A percentile compares a stretch with the other conserved stretches of the same genome.
Evolutionary conservation across 1,140 invertebrate species (phyloP).

Genomic region (Eumeta japonica): DNA sequence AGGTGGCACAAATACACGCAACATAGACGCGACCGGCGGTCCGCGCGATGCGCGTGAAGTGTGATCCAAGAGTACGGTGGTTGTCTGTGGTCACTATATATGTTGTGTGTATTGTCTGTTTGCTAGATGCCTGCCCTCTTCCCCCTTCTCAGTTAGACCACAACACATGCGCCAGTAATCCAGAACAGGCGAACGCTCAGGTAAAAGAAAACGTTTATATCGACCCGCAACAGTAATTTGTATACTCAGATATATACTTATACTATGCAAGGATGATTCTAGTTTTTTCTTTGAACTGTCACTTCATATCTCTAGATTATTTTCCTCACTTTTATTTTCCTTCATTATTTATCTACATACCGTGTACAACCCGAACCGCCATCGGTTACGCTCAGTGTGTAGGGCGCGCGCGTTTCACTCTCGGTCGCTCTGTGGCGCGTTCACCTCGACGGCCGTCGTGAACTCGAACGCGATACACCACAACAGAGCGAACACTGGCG

Average conservation of each 20-base stretch:
- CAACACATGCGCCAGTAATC: slow-evolving; percentile 61
- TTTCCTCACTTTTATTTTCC: slow-evolving; percentile 35
- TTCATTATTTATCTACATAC: slow-evolving; percentile 21
- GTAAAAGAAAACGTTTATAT: slow-evolving; percentile 55
- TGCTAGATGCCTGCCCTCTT: slow-evolving; percentile 68
- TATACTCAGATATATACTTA: slow-evolving; percentile 47
- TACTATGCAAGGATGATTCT: slow-evolving; percentile 42
- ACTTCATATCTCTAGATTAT: slow-evolving; percentile 50
- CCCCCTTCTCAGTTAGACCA: slow-evolving; percentile 68
- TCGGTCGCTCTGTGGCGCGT: slow-evolving; percentile 4
- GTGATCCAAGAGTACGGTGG: slow-evolving; percentile 55
- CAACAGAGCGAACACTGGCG: slow-evolving; percentile 47
- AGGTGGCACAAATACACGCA: slow-evolving; percentile 47
- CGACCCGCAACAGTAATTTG: slow-evolving; percentile 51
- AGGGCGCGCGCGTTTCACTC: slow-evolving; percentile 6
- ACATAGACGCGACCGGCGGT: slow-evolving; percentile 44
- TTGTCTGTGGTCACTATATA: slow-evolving; percentile 58
- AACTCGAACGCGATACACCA: too few species aligned
- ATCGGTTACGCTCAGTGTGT: slow-evolving; percentile 43
- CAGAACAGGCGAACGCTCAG: slow-evolving; percentile 59
- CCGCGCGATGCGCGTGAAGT: slow-evolving; percentile 47
- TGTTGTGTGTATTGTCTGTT: slow-evolving; percentile 62
- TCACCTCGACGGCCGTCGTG: slow-evolving; percentile 5
- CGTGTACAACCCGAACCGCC: slow-evolving; percentile 7
- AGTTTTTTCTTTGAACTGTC: slow-evolving; percentile 45